A percentile compares a stretch with the other conserved stretches of the same genome.
phyloP scores from a whole-genome alignment of 2,113 vertebrate species.

The Drymodes brunneopygia region DNA sequence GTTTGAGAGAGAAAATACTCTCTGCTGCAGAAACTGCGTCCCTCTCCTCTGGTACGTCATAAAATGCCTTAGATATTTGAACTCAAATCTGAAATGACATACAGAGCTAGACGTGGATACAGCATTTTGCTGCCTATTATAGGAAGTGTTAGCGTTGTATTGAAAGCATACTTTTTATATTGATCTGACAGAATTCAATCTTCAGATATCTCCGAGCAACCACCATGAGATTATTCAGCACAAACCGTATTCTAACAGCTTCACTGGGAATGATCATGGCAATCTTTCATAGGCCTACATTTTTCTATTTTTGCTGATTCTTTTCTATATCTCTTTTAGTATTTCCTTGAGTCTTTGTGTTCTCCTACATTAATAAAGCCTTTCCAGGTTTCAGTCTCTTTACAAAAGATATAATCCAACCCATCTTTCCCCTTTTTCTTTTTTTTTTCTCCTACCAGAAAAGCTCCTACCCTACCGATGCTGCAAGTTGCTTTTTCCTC shows the following conservation, averaged over 20 bases:
- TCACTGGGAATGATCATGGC: background rate
- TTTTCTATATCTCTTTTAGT: background rate
- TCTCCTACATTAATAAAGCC: background rate
- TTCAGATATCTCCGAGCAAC: background rate
- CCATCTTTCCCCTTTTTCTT: background rate
- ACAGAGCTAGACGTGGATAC: background rate
- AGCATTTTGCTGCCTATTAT: conserved; percentile 51
- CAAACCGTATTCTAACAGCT: background rate
- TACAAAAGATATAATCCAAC: background rate
- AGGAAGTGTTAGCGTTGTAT: conserved; percentile 12
- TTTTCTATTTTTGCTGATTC: background rate
- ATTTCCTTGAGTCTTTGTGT: background rate
- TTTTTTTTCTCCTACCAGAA: background rate
- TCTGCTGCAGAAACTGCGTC: background rate
- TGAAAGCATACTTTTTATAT: conserved; percentile 35
- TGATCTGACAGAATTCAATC: conserved; percentile 55
- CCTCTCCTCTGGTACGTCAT: background rate
- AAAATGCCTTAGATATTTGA: conserved; percentile 1
- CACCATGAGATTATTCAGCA: conserved; percentile 18
- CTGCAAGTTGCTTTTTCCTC: background rate
- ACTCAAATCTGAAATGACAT: conserved; percentile 17
- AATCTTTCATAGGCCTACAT: background rate
- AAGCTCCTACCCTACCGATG: background rate
- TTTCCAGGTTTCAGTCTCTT: background rate
- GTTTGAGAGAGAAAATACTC: background rate